These are phyloP conservation scores for Cryptocephalus primarius DNA, from an alignment of 2,888 invertebrate species.

Conservation along the genomic window DNA sequence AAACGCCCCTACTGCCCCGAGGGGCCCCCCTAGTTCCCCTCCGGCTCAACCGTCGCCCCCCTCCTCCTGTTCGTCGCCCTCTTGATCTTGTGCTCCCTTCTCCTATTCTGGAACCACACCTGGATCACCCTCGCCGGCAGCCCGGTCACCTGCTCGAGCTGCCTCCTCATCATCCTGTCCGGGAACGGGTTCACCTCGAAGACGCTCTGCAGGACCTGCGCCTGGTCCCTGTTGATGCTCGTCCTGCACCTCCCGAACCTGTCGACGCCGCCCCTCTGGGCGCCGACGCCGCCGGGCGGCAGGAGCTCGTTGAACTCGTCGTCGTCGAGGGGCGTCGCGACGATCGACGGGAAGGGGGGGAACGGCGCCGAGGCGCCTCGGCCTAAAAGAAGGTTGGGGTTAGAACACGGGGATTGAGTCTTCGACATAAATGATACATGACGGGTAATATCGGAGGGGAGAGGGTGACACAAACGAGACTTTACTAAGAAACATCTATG, in stretches of 20 bases:
- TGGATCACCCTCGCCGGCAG: conserved; percentile 10
- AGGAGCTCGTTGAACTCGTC: not conserved
- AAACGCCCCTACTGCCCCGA: too few relatives aligned
- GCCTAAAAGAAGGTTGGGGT: too few relatives aligned
- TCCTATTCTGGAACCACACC: conserved; percentile 13
- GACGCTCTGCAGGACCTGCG: conserved; percentile 5
- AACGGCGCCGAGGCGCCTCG: too few relatives aligned
- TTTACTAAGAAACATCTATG: too few relatives aligned
- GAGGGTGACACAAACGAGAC: too few relatives aligned
- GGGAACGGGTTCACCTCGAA: conserved; percentile 9
- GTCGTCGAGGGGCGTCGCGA: not conserved
- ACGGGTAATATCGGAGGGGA: too few relatives aligned
- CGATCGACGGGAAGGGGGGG: too few relatives aligned
- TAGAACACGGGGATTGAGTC: too few relatives aligned
- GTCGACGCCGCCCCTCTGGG: not conserved
- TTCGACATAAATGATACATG: too few relatives aligned
- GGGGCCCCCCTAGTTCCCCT: too few relatives aligned
- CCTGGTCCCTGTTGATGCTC: conserved; percentile 7
- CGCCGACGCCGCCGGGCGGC: too few relatives aligned
- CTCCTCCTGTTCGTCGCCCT: not conserved
- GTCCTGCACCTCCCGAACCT: conserved; percentile 5
- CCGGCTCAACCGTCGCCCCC: too few relatives aligned
- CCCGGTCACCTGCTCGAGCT: conserved; percentile 8
- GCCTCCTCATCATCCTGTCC: conserved; percentile 3
- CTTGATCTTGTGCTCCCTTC: conserved; percentile 8